phyloP scores from a whole-genome alignment of 2,888 invertebrate genomes.

The Boloria euphrosyne region DNA sequence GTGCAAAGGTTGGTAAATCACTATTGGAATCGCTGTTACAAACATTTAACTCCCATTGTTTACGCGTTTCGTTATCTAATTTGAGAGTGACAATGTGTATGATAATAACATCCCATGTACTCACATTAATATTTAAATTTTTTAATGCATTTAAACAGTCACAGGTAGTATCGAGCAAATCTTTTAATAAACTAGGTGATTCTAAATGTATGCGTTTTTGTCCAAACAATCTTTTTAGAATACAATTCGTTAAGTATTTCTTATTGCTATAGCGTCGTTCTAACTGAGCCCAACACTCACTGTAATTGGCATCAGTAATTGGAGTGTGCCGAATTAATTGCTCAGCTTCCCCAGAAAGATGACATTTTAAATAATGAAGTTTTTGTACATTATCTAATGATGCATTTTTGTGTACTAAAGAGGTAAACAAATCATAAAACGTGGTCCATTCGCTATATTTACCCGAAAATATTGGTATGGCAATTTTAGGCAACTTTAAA shows the following conservation, averaged over 20 bases:
- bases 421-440: slow-evolving; percentile 2
- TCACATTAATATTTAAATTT: slow-evolving; percentile 13
- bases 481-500: slow-evolving; percentile 11
- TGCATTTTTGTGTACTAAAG: slow-evolving; percentile 30
- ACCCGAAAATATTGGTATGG: slow-evolving; percentile 27
- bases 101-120: slow-evolving; percentile 27
- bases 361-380: slow-evolving; percentile 19
- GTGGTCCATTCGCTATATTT: slow-evolving; percentile 35
- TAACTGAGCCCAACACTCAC: slow-evolving; percentile 24
- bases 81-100: slow-evolving; percentile 20
- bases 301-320: slow-evolving; percentile 16
- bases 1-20: too few relatives aligned
- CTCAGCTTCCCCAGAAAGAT: slow-evolving; percentile 43
- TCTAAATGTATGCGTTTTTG: neutral
- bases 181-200: neutral
- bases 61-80: slow-evolving; percentile 24
- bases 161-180: slow-evolving; percentile 21
- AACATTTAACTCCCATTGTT: slow-evolving; percentile 25
- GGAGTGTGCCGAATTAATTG: slow-evolving; percentile 36
- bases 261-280: slow-evolving; percentile 25
- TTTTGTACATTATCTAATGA: slow-evolving; percentile 41
- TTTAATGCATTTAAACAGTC: slow-evolving; percentile 22
- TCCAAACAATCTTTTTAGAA: slow-evolving; percentile 1
- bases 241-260: slow-evolving; percentile 11
- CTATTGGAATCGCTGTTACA: neutral